Evolutionary conservation across 2,888 invertebrate genomes (phyloP), one percentile per base, ranked within the genome.

Genomic region (Dolichomitus sp.): DNA sequence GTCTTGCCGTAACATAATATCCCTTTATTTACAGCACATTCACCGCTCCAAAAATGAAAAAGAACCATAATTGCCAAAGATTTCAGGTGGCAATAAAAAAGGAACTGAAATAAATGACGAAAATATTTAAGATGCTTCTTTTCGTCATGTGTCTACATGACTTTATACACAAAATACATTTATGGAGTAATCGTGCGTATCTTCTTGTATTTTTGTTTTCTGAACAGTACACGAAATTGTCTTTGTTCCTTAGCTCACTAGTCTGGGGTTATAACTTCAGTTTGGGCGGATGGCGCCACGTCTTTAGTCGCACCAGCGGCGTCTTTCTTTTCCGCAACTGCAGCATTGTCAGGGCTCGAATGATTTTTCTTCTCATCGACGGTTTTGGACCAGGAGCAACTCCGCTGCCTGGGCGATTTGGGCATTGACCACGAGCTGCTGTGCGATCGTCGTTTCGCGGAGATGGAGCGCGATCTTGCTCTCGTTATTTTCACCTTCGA

Each of bases 381-480:
- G n/a, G 76, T 83, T 84, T 94, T 94, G 0, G 95, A 95, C 95
- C 96, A 95, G 0, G 95, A 95, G 83, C 94, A 94, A 54, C 93
- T 93, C 37, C 92, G 85, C 42, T 88, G 88, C 52, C 89, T 83
- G 1, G 94, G 86, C 11, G 95, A 95, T 84, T 94, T 87, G 78
- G 95, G 95, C 65, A 95, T 90, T 0, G 96, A 96, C 96, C 96
- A 96, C 17, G 96, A 96, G 85, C 95, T 95, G 0, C 95, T 95
- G 0, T 95, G 91, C 1, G 93, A 93, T 50, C 92, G 89, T 80
- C 82, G 90, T 65, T 89, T 89, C 27, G 90, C 87, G 4, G 87
- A 83, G 3, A 73, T 61, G 5, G 87, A 85, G 5, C 90, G 87
- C n/a, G 92, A 92, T 54, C 85, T 91, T 0, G 92, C 92, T 12